Base-by-base conservation (phyloP, 2,888 invertebrate species). In the Volucella inanis region DNA sequence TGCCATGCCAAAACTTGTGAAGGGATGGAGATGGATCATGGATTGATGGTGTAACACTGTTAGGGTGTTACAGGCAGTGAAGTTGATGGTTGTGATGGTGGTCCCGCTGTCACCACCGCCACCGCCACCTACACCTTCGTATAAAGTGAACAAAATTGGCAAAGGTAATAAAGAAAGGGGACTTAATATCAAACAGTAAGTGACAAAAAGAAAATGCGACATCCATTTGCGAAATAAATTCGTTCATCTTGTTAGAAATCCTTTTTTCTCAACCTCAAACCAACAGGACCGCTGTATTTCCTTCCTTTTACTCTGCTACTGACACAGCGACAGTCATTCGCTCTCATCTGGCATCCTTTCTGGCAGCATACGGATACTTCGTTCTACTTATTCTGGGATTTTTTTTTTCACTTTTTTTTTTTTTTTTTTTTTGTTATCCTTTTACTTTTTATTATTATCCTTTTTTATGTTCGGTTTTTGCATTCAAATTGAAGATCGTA, bases 401-500 rank as follows among this genome's bases (percentile, higher is more conserved):
- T 71, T 55, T 31, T 57, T 22, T 43, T 38, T 62, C 39, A 31
- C 38, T 12, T 82, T 31, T 59, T 22, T 52, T 43, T 52, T 43
- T n/a, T 49, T 15, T 11, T 31, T 14, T 55, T 18, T 62, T 59
- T 82, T 31, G 54, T 22, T 52, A 55, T 18, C 43, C 15, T 11
- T 31, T 14, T 55, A 14, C 57, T 54, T 80, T 85, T 85, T 85
- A 77, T 85, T 80, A 72, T 85, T 72, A 84, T 85, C 80, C 80
- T 85, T 85, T 85, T 85, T 85, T 85, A 85, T 85, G 80, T 77
- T 85, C 68, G 80, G 72, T 71, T 85, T 85, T 85, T 85, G 85
- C 85, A 85, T 85, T 81, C 71, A 85, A 85, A 85, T 80, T 85
- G 85, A 85, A 85, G 85, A 77, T 85, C 80, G 80, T 65, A 76